Evolutionary conservation across 2,888 invertebrate genomes (phyloP).

Genomic region (Eudemis profundana): DNA sequence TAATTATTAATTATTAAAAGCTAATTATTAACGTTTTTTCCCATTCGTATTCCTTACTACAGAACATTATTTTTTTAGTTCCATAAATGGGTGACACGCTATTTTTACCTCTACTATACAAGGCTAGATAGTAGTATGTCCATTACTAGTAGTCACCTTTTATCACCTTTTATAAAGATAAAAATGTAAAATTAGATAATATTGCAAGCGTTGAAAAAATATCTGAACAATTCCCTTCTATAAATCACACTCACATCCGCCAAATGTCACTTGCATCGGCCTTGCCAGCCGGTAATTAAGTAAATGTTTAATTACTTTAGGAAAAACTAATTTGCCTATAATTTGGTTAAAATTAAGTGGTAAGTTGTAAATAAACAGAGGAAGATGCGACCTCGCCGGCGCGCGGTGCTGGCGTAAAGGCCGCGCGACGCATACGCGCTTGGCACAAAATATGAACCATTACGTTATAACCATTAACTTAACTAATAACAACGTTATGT

Average conservation of each 20-base stretch:
- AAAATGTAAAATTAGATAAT: neutral
- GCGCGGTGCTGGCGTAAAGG: slow-evolving; percentile 61
- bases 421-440: slow-evolving; percentile 55
- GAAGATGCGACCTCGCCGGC: slow-evolving; percentile 71
- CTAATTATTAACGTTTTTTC: too few relatives aligned
- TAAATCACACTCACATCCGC: slow-evolving; percentile 33
- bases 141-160: too few relatives aligned
- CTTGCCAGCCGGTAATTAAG: slow-evolving; percentile 11
- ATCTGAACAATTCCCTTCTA: slow-evolving; percentile 21
- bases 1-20: too few relatives aligned
- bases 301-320: slow-evolving; percentile 25
- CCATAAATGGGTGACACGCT: too few relatives aligned
- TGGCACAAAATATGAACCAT: slow-evolving; percentile 54
- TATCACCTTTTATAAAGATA: too few relatives aligned
- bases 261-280: slow-evolving; percentile 20
- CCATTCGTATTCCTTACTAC: too few relatives aligned
- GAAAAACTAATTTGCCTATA: slow-evolving; percentile 18
- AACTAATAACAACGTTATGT: slow-evolving; percentile 17
- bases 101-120: too few relatives aligned
- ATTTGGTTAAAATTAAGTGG: slow-evolving; percentile 22
- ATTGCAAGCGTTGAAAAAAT: neutral
- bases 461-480: slow-evolving; percentile 49
- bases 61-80: too few relatives aligned
- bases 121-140: too few relatives aligned
- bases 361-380: slow-evolving; percentile 50